Evolutionary conservation across 2,113 vertebrate genomes (phyloP).

Genomic region (Oryzias woworae): DNA sequence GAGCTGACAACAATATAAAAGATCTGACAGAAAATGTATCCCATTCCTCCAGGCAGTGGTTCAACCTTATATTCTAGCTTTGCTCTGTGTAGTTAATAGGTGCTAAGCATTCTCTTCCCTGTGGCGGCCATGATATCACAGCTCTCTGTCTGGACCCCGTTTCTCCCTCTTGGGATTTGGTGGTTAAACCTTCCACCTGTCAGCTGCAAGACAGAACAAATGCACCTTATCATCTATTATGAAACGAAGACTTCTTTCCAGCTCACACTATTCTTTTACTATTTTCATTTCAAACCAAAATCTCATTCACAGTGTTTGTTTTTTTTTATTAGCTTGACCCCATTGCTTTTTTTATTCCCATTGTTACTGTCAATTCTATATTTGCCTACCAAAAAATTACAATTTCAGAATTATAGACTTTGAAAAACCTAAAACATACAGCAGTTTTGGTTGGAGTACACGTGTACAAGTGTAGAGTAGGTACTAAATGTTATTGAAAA

Average conservation of each 20-base stretch:
- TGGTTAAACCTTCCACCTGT: slow-evolving; percentile 55
- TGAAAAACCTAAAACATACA: too few species aligned
- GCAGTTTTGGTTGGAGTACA: too few species aligned
- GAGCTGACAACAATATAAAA: slow-evolving; percentile 55
- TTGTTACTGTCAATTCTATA: too few species aligned
- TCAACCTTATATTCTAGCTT: slow-evolving; percentile 58
- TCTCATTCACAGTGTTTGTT: neutral
- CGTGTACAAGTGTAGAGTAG: too few species aligned
- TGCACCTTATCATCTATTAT: slow-evolving; percentile 56
- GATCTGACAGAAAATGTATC: slow-evolving; percentile 46
- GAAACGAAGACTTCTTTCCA: slow-evolving; percentile 55
- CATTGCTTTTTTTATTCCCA: too few species aligned
- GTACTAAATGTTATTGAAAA: too few species aligned
- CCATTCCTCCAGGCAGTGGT: slow-evolving; percentile 47
- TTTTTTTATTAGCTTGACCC: too few species aligned
- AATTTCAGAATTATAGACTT: too few species aligned
- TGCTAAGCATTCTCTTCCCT: slow-evolving; percentile 60
- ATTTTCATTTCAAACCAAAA: neutral
- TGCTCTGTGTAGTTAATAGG: slow-evolving; percentile 64
- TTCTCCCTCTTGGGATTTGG: slow-evolving; percentile 43
- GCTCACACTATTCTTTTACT: slow-evolving; percentile 26
- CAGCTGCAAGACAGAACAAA: slow-evolving; percentile 52
- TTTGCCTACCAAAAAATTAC: too few species aligned
- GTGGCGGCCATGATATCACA: slow-evolving; percentile 54
- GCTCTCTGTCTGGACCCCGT: slow-evolving; percentile 30